Evolutionary conservation across 1,140 invertebrate species (phyloP).

Genomic region (Mylabris phalerata): DNA sequence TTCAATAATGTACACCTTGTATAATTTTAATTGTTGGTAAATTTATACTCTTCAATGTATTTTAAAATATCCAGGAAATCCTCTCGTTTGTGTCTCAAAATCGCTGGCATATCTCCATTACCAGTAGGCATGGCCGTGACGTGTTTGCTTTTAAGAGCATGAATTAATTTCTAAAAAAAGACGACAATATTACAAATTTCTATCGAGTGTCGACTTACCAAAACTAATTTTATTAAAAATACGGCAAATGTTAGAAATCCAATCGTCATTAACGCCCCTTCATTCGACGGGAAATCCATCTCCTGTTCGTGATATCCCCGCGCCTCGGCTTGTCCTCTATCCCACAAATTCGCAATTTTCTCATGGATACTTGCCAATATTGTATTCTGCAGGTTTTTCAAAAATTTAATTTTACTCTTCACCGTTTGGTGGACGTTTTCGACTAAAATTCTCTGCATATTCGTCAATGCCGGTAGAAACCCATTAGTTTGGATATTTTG

Average conservation of each 20-base stretch:
- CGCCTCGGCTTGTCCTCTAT: conserved; percentile 30
- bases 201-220: conserved; percentile 46
- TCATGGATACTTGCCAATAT: conserved; percentile 40
- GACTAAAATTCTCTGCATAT: conserved; percentile 48
- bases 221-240: conserved; percentile 72
- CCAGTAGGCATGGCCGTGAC: conserved; percentile 16
- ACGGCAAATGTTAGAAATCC: conserved; percentile 78
- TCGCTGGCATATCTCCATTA: conserved; percentile 10
- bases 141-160: conserved; percentile 44
- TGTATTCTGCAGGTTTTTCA: conserved; percentile 49
- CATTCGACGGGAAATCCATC: conserved; percentile 69
- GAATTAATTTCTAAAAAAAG: conserved; percentile 42
- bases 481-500: not conserved
- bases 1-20: no score
- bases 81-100: conserved; percentile 22
- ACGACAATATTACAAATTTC: not conserved
- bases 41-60: conserved; percentile 27
- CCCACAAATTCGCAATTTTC: conserved; percentile 33
- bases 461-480: conserved; percentile 42
- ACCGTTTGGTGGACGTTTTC: conserved; percentile 46
- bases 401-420: conserved; percentile 49
- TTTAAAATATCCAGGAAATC: conserved; percentile 25
- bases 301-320: conserved; percentile 44
- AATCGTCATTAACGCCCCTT: conserved; percentile 70
- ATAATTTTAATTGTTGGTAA: not conserved